Percentiles rank a stretch among this genome's conserved stretches.
phyloP scores from a whole-genome alignment of 2,888 invertebrate species.

The Dione juno region DNA sequence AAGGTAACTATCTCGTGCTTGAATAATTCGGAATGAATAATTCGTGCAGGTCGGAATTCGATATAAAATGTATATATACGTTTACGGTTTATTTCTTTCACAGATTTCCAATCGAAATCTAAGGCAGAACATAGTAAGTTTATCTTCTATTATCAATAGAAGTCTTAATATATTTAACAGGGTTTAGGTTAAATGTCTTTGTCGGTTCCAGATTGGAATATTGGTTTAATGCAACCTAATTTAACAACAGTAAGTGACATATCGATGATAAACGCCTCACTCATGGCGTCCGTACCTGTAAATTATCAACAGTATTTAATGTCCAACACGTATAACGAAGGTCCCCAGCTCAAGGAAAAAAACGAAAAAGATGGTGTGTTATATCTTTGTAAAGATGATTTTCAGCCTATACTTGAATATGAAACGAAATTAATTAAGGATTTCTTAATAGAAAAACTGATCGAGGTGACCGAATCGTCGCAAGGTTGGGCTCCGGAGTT shows the following conservation, averaged over 20 bases:
- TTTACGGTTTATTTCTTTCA: slow-evolving; percentile 17
- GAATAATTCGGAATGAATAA: background rate
- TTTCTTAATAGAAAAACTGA: slow-evolving; percentile 63
- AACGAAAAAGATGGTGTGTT: slow-evolving; percentile 52
- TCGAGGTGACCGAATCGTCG: slow-evolving; percentile 55
- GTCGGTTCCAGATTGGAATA: slow-evolving; percentile 65
- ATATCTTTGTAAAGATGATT: slow-evolving; percentile 72
- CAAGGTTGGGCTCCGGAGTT: slow-evolving; percentile 67
- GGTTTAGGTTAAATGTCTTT: slow-evolving; percentile 16
- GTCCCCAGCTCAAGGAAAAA: slow-evolving; percentile 11
- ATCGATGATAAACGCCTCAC: slow-evolving; percentile 40
- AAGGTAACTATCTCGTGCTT: slow-evolving; percentile 49
- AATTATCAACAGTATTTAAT: slow-evolving; percentile 36
- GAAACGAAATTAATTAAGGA: slow-evolving; percentile 62
- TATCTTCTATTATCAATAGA: background rate
- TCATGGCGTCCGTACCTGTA: slow-evolving; percentile 47
- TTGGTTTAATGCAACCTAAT: slow-evolving; percentile 45
- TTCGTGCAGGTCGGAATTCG: background rate
- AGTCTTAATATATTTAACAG: background rate
- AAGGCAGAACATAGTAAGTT: slow-evolving; percentile 49
- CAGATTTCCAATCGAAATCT: slow-evolving; percentile 26
- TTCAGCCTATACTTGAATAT: slow-evolving; percentile 57
- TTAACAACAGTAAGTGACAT: slow-evolving; percentile 19
- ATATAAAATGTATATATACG: background rate
- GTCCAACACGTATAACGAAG: slow-evolving; percentile 21